These are phyloP conservation scores for Drosophila cognata DNA, from an alignment of 2,888 invertebrate genomes.

Conservation along the genomic window DNA sequence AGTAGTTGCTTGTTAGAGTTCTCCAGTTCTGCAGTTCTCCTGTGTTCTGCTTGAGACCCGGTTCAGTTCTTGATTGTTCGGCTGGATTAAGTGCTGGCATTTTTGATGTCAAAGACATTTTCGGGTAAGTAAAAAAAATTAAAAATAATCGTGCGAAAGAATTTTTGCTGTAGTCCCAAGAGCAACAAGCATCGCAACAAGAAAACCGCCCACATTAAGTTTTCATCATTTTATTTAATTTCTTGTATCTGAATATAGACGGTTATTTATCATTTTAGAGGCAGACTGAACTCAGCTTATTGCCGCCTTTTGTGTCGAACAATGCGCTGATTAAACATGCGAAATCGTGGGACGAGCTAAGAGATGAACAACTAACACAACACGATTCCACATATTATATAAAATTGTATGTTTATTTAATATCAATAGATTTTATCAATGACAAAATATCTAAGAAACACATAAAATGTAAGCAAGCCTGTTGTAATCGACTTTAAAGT, in stretches of 20 bases:
- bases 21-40: conserved; percentile 3
- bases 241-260: conserved; percentile 17
- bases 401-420: conserved; percentile 51
- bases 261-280: conserved; percentile 36
- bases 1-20: conserved; percentile 38
- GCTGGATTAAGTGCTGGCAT: conserved; percentile 50
- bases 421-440: conserved; percentile 74
- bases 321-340: conserved; percentile 79
- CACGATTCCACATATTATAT: conserved; percentile 50
- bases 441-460: conserved; percentile 29
- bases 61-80: conserved; percentile 55
- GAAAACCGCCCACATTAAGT: conserved; percentile 57
- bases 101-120: conserved; percentile 22
- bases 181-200: conserved; percentile 21
- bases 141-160: conserved; percentile 61
- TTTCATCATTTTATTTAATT: conserved; percentile 9
- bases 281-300: conserved; percentile 26
- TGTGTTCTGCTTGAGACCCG: background rate
- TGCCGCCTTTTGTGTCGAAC: conserved; percentile 48
- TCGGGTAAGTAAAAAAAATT: background rate
- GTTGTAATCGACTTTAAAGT: conserved; percentile 36
- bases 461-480: conserved; percentile 42
- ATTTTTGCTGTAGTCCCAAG: conserved; percentile 32
- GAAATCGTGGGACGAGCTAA: conserved; percentile 67
- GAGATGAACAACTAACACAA: conserved; percentile 30